Evolutionary conservation across 2,797 vertebrate genomes (phyloP), one percentile per base, ranked within the genome.

Genomic region (Atherinosoma microstoma): DNA sequence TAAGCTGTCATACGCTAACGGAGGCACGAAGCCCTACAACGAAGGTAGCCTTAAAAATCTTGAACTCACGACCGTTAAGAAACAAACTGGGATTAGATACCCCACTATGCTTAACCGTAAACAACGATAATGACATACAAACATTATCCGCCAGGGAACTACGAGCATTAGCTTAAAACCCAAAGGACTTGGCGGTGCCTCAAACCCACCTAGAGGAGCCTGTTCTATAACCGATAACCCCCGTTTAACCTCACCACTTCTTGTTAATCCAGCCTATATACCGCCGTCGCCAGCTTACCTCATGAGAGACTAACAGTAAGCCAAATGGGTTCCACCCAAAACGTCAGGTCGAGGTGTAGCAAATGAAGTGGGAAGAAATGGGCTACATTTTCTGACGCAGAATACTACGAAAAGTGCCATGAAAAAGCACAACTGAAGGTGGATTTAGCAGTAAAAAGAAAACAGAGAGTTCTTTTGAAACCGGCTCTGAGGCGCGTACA

Each of bases 51-150:
- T 84, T 83, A 88, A 0, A n/a, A n/a, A n/a, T n/a, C n/a, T 0
- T 61, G 84, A 93, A 49, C 22, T 69, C 83, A 74, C 73, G 67
- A 91, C 70, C 93, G 59, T 86, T 16, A 70, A 34, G 86, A 0
- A 0, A 68, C 92, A 93, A 92, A 93, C 87, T 91, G 83, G 82
- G 93, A 92, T 93, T 92, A 93, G 89, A 90, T 89, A 88, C 89
- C 91, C 89, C 85, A 90, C 86, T 87, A 92, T 92, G 90, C 79
- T 18, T 71, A 22, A 75, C 65, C 80, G 0, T 93, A 87, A 90
- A 93, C 84, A 24, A 22, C 13, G 29, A 74, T 73, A 29, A 0
- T 0, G 2, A 0, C 0, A n/a, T 22, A 70, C 67, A 42, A 1
- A 7, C 0, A 0, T 24, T 38, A 38, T 57, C 32, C 69, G 67